Conservation (phyloP, 2,888 invertebrate species). For the Lycocerus yunnanus region DNA sequence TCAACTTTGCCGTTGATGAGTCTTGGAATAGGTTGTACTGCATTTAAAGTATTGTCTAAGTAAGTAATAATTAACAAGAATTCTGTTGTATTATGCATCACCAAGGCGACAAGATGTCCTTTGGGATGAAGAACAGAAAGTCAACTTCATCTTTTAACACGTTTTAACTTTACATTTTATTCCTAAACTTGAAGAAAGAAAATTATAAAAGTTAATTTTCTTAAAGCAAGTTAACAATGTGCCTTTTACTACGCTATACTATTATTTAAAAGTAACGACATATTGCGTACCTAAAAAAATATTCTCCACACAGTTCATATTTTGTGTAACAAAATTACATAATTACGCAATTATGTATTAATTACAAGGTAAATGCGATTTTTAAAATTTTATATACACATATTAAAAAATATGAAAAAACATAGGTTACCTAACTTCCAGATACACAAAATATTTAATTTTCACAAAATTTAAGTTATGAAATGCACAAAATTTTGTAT, state of each 20-base stretch:
- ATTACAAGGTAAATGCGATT: no score
- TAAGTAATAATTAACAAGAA: constrained; percentile 44
- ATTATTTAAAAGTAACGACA: background rate
- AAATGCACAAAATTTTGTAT: no score
- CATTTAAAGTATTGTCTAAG: no score
- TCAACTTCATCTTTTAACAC: constrained; percentile 38
- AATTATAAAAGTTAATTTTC: constrained; percentile 25
- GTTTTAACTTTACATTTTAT: constrained; percentile 39
- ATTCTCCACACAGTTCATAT: background rate
- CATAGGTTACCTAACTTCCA: no score
- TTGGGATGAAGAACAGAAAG: constrained; percentile 35
- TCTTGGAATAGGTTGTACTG: no score
- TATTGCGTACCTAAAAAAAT: background rate
- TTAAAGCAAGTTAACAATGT: constrained; percentile 19
- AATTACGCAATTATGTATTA: no score
- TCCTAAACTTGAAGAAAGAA: constrained; percentile 24
- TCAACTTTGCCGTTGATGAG: no score
- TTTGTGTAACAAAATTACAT: background rate
- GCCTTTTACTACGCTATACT: background rate
- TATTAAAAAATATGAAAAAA: no score
- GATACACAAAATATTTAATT: no score
- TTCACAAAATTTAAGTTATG: no score
- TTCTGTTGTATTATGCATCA: constrained; percentile 44
- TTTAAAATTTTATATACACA: no score
- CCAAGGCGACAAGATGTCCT: constrained; percentile 46